Percentiles rank a stretch among this genome's conserved stretches.
Evolutionary conservation across 1,140 invertebrate genomes (phyloP).

Genomic region (Zaprionus ornatus): DNA sequence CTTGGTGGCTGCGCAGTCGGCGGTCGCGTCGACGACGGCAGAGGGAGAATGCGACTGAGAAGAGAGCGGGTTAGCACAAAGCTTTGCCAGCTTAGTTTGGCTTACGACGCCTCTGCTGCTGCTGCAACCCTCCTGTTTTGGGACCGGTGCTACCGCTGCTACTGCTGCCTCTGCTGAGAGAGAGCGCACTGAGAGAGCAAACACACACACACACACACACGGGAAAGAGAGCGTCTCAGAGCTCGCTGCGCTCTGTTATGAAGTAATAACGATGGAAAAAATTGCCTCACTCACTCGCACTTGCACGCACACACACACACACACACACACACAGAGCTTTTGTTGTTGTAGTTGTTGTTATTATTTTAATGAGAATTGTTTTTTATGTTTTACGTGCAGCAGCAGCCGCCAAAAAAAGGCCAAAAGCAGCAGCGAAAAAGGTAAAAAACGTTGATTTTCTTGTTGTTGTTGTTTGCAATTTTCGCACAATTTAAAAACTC

Average conservation of each 20-base stretch:
- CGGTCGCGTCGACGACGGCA: background rate
- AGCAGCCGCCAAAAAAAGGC: conserved; percentile 39
- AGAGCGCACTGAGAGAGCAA: conserved; percentile 15
- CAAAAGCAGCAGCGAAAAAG: conserved; percentile 11
- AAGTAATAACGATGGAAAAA: conserved; percentile 64
- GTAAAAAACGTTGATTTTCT: conserved; percentile 16
- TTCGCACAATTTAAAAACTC: conserved; percentile 9
- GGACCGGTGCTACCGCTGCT: conserved; percentile 8
- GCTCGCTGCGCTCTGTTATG: conserved; percentile 54
- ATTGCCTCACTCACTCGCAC: conserved; percentile 37
- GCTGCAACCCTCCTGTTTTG: conserved; percentile 19
- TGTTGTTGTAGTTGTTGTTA: conserved; percentile 32
- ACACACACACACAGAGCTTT: conserved; percentile 20
- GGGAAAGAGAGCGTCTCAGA: conserved; percentile 19
- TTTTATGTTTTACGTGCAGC: conserved; percentile 46
- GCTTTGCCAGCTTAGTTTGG: conserved; percentile 30
- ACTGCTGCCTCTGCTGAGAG: conserved; percentile 5
- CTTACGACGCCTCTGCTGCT: conserved; percentile 12
- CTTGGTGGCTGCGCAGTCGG: conserved; percentile 22
- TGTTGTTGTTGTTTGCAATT: conserved; percentile 9
- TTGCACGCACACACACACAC: conserved; percentile 12
- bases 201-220: too few relatives aligned
- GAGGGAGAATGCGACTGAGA: background rate
- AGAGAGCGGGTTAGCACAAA: conserved; percentile 26
- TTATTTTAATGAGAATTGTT: conserved; percentile 44